Evolutionary conservation across 2,888 invertebrate species (phyloP), one percentile per base, ranked within the genome.

Genomic region (Mechanitis messenoides): DNA sequence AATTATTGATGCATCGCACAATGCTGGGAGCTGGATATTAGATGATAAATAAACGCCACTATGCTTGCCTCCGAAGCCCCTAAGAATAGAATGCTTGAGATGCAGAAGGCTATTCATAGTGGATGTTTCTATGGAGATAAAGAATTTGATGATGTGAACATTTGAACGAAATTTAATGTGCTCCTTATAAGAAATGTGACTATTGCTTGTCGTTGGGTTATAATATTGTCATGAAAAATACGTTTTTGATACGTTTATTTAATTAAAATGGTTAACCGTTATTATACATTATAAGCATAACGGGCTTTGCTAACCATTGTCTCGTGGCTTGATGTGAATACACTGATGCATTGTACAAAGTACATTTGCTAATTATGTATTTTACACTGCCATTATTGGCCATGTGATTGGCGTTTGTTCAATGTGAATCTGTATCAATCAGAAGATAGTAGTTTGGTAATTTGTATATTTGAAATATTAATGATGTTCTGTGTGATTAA

Each of bases 1-100:
- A 85, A 85, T 85, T 85, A 85, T 85, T 84, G 84, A 85, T 85
- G 72, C 72, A 62, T 68, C 70, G 63, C 67, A 72, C 74, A 70
- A 71, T 72, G 68, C 71, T 65, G 67, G 64, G 68, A 64, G 68
- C 67, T 61, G 69, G 69, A 71, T 72, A 72, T 72, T 68, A 72
- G 69, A 70, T 71, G 74, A 74, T 74, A 74, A 73, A 74, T 74
- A 74, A 71, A 71, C 68, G 71, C 59, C 66, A 69, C 59, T 77
- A 66, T 60, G 66, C 63, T 62, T 62, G 59, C 65, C 31, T 64
- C 58, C 3, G 59, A 68, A 64, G 65, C 65, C 67, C 67, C 64
- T 66, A 63, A 68, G 70, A 70, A 67, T 69, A 62, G 64, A 65
- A 69, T 64, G 60, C 59, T 62, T 57, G 59, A 60, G 59, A 59